Evolutionary conservation across 2,797 vertebrate genomes (phyloP).

Genomic region (Rachycentron canadum): DNA sequence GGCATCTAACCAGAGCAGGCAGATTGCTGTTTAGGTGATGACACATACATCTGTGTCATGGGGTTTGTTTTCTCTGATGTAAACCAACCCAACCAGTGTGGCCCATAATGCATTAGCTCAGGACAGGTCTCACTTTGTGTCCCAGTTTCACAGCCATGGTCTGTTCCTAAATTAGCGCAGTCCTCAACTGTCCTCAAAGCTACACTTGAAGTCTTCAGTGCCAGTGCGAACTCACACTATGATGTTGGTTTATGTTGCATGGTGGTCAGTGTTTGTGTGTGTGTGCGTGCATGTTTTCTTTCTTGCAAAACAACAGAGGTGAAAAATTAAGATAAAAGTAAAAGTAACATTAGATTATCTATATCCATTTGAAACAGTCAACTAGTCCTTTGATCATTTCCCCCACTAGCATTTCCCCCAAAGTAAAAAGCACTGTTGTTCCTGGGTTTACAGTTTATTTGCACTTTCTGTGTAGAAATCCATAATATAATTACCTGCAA

Average conservation of each 20-base stretch:
- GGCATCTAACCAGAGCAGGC: background rate
- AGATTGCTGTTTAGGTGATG: background rate
- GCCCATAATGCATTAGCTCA: conserved; percentile 19
- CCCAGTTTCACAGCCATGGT: conserved; percentile 42
- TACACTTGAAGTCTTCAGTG: conserved; percentile 26
- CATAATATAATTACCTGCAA: background rate
- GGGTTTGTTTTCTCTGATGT: conserved; percentile 4
- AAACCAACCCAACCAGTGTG: conserved; percentile 2
- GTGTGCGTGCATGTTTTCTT: background rate
- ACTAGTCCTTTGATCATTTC: background rate
- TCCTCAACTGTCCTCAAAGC: conserved; percentile 25
- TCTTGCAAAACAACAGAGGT: background rate
- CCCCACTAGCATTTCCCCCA: background rate
- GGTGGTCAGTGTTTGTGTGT: background rate
- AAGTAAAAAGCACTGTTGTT: no score
- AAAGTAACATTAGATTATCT: background rate
- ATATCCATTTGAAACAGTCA: background rate
- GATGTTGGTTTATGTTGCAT: background rate
- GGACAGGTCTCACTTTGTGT: conserved; percentile 33
- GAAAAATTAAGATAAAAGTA: background rate
- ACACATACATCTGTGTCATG: background rate
- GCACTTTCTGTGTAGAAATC: background rate
- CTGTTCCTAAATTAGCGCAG: conserved; percentile 58
- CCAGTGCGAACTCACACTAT: conserved; percentile 5
- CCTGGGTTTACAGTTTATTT: no score